Evolutionary conservation across 1,140 invertebrate species (phyloP).

Genomic region (Musca domestica): DNA sequence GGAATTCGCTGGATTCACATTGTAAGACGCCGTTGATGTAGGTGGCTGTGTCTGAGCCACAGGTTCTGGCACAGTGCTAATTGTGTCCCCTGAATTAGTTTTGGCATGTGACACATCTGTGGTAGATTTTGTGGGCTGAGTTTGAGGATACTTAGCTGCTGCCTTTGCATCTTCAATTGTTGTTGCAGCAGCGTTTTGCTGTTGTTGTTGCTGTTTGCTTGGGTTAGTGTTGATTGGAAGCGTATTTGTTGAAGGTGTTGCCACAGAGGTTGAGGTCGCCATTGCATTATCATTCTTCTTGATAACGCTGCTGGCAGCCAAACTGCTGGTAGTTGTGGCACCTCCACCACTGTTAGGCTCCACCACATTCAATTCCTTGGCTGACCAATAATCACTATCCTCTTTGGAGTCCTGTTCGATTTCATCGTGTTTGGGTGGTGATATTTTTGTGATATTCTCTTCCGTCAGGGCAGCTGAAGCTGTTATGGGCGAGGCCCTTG

Average conservation of each 20-base stretch:
- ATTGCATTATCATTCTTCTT: constrained; percentile 69
- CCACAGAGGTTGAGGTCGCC: constrained; percentile 45
- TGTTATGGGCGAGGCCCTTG: background rate
- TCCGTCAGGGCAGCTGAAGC: constrained; percentile 34
- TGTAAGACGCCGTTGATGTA: too few species aligned
- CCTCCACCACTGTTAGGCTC: background rate
- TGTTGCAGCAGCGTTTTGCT: background rate
- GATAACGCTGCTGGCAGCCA: constrained; percentile 66
- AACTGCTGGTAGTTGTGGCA: background rate
- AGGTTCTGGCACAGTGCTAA: too few species aligned
- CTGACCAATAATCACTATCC: constrained; percentile 73
- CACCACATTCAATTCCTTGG: constrained; percentile 66
- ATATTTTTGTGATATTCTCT: constrained; percentile 51
- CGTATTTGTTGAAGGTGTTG: background rate
- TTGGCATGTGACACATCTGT: too few species aligned
- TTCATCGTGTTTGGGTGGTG: constrained; percentile 47
- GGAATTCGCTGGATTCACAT: background rate
- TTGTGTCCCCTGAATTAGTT: too few species aligned
- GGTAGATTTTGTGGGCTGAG: too few species aligned
- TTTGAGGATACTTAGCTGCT: background rate
- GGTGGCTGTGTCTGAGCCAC: too few species aligned
- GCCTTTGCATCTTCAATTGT: too few species aligned
- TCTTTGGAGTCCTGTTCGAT: constrained; percentile 59
- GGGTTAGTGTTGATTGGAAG: background rate
- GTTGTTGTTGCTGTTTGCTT: constrained; percentile 45